Evolutionary conservation across 2,888 invertebrate genomes (phyloP).

Genomic region (Volucella inanis): DNA sequence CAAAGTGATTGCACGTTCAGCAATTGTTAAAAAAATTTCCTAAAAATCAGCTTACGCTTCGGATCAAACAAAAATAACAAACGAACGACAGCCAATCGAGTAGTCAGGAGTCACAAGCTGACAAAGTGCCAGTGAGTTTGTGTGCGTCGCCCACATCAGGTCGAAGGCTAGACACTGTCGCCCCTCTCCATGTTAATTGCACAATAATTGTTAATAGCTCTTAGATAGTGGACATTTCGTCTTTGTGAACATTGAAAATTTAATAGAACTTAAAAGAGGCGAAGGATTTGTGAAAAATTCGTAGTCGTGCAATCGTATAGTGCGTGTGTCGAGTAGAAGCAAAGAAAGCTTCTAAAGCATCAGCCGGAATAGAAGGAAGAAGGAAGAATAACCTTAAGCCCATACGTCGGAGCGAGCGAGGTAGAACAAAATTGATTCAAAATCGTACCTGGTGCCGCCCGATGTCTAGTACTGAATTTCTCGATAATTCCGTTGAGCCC

Average conservation of each 20-base stretch:
- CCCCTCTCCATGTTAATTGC: constrained; percentile 50
- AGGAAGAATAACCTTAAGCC: constrained; percentile 14
- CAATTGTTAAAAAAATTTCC: constrained; percentile 1
- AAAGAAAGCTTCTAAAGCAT: background rate
- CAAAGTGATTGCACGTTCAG: constrained; percentile 7
- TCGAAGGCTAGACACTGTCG: constrained; percentile 5
- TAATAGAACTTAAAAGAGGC: background rate
- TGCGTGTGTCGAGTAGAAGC: no score
- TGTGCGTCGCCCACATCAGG: constrained; percentile 30
- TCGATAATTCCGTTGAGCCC: constrained; percentile 95
- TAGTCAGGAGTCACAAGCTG: background rate
- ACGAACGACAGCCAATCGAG: constrained; percentile 1
- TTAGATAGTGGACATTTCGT: constrained; percentile 42
- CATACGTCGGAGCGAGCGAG: constrained; percentile 65
- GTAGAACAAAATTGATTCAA: constrained; percentile 73
- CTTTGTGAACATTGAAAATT: constrained; percentile 33
- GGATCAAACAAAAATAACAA: background rate
- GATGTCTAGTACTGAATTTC: constrained; percentile 97
- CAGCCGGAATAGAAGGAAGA: constrained; percentile 27
- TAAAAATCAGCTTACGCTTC: constrained; percentile 1
- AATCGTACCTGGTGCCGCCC: constrained; percentile 82
- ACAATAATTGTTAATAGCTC: constrained; percentile 31
- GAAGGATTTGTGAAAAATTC: no score
- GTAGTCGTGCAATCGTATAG: no score
- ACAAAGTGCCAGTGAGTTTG: constrained; percentile 21